A percentile compares a stretch with the other conserved stretches of the same genome.
phyloP scores from a whole-genome alignment of 2,888 invertebrate genomes.

The Polyploca ridens region DNA sequence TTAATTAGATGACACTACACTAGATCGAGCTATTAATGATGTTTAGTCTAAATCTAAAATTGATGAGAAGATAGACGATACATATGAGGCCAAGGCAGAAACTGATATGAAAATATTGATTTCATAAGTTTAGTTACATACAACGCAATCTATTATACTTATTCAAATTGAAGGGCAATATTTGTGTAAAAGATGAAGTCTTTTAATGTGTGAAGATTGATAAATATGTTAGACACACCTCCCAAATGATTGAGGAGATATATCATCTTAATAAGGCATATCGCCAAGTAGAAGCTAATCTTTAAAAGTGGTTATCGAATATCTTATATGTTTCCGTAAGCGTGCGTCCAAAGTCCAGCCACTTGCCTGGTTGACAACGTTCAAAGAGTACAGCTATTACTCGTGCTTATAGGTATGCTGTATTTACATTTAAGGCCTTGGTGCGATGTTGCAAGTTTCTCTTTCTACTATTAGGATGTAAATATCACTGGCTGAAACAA shows the following conservation, averaged over 20 bases:
- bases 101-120: neutral
- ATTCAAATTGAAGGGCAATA: neutral
- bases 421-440: neutral
- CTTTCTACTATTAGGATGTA: neutral
- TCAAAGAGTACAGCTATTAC: neutral
- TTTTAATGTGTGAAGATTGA: neutral
- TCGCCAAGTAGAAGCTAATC: neutral
- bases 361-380: neutral
- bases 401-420: neutral
- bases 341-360: constrained; percentile 14
- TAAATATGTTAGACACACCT: neutral
- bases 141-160: too few relatives aligned
- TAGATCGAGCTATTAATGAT: neutral
- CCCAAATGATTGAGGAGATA: neutral
- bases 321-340: constrained; percentile 21
- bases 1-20: neutral
- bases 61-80: neutral
- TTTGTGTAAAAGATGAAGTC: neutral
- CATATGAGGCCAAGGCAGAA: neutral
- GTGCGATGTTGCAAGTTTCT: neutral
- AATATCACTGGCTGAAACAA: neutral
- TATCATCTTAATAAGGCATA: too few relatives aligned
- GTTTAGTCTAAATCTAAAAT: neutral
- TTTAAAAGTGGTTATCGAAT: constrained; percentile 1
- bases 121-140: neutral